Percentiles rank a stretch among this genome's conserved stretches.
Evolutionary conservation across 2,797 vertebrate genomes (phyloP).

Genomic region (Chrysocyon brachyurus): DNA sequence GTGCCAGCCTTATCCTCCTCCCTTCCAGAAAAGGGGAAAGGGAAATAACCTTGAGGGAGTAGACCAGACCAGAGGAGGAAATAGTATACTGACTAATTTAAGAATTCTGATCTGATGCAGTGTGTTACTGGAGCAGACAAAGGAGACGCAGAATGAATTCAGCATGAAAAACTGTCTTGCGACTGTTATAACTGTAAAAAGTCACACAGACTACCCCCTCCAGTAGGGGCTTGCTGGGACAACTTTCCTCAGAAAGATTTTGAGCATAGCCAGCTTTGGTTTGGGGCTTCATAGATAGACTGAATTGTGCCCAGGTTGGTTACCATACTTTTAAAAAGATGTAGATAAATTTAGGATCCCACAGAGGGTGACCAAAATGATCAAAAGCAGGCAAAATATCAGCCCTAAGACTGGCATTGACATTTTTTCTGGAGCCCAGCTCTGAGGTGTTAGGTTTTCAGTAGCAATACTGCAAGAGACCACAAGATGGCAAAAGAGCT

Average conservation of each 20-base stretch:
- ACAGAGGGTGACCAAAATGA: background rate
- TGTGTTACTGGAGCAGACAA: background rate
- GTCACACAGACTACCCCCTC: background rate
- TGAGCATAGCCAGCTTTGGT: background rate
- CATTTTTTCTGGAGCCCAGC: background rate
- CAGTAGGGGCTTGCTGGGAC: background rate
- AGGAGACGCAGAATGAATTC: background rate
- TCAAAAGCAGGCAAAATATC: conserved; percentile 3
- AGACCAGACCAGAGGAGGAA: background rate
- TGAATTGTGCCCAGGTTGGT: background rate
- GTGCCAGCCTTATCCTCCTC: background rate
- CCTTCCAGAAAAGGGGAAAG: background rate
- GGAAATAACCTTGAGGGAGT: background rate
- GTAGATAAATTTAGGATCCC: background rate
- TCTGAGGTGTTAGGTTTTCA: background rate
- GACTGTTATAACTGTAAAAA: background rate
- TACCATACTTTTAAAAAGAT: background rate
- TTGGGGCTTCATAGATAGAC: background rate
- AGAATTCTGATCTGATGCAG: background rate
- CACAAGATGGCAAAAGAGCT: conserved; percentile 76
- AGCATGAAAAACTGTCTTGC: background rate
- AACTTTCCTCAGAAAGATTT: conserved; percentile 29
- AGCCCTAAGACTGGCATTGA: background rate
- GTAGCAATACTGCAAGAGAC: conserved; percentile 48
- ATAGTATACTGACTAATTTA: background rate